Conservation (phyloP, 2,113 vertebrate species). For the Podilymbus podiceps region DNA sequence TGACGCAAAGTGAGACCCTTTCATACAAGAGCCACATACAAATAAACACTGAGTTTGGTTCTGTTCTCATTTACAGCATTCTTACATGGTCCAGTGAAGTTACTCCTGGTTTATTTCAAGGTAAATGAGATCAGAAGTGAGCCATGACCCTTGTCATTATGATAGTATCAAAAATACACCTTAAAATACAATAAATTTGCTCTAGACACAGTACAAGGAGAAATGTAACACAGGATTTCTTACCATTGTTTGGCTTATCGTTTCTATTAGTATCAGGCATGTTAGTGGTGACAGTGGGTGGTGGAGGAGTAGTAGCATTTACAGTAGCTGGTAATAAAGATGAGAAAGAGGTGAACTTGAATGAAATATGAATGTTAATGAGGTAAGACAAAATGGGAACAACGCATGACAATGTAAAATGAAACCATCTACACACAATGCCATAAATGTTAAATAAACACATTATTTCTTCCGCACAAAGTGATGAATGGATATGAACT, state of each 20-base stretch:
- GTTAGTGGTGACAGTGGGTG: conserved; percentile 92
- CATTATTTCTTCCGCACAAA: neutral
- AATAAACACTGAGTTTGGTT: neutral
- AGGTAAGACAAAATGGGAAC: conserved; percentile 68
- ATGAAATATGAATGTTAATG: conserved; percentile 77
- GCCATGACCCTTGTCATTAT: conserved; percentile 10
- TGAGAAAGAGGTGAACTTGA: conserved; percentile 78
- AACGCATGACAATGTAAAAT: conserved; percentile 62
- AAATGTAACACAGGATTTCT: conserved; percentile 75
- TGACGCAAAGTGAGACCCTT: neutral
- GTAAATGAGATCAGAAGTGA: conserved; percentile 17
- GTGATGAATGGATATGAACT: conserved; percentile 15
- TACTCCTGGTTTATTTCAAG: neutral
- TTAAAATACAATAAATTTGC: conserved; percentile 40
- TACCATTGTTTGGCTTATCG: conserved; percentile 84
- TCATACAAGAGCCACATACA: neutral
- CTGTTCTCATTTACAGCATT: conserved; percentile 3
- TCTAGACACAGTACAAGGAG: conserved; percentile 59
- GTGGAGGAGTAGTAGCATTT: conserved; percentile 80
- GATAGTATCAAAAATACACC: conserved; percentile 32
- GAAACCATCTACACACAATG: conserved; percentile 36
- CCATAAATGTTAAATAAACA: conserved; percentile 42
- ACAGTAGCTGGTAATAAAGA: conserved; percentile 84
- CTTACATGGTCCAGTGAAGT: neutral
- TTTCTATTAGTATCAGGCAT: conserved; percentile 89